Evolutionary conservation across 2,797 vertebrate genomes (phyloP).

Genomic region (Dromococcyx pavoninus): DNA sequence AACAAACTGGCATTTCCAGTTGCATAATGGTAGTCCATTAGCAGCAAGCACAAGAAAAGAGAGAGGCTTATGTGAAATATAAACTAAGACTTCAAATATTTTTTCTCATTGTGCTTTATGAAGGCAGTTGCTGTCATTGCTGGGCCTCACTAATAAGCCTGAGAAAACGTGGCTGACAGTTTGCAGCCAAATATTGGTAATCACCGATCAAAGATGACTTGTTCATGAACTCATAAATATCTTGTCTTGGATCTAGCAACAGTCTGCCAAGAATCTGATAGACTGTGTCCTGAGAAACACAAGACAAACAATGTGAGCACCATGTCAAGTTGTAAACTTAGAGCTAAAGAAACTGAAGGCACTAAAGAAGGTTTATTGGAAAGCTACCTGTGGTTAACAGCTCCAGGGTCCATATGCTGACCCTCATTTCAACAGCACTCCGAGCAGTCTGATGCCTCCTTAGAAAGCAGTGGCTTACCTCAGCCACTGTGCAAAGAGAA

Average conservation of each 20-base stretch:
- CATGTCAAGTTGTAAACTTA: neutral
- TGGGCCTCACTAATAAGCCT: neutral
- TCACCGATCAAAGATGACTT: slow-evolving; percentile 75
- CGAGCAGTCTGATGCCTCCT: neutral
- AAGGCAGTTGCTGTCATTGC: neutral
- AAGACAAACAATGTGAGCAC: neutral
- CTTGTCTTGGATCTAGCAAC: slow-evolving; percentile 26
- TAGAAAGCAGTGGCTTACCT: neutral
- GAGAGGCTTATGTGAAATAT: neutral
- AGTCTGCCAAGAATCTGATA: neutral
- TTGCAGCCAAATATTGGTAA: slow-evolving; percentile 71
- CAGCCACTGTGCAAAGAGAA: neutral
- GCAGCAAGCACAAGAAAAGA: neutral
- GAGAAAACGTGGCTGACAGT: slow-evolving; percentile 74
- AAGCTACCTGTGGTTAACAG: neutral
- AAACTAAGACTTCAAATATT: slow-evolving; percentile 9
- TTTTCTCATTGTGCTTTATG: neutral
- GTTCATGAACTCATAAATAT: slow-evolving; percentile 71
- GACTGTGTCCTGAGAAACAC: neutral
- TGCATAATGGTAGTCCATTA: neutral
- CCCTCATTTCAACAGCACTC: neutral
- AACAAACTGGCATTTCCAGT: neutral
- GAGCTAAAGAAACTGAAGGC: neutral
- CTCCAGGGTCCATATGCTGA: neutral
- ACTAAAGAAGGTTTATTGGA: neutral